Evolutionary conservation across 1,140 invertebrate species (phyloP).

Genomic region (Apis laboriosa): DNA sequence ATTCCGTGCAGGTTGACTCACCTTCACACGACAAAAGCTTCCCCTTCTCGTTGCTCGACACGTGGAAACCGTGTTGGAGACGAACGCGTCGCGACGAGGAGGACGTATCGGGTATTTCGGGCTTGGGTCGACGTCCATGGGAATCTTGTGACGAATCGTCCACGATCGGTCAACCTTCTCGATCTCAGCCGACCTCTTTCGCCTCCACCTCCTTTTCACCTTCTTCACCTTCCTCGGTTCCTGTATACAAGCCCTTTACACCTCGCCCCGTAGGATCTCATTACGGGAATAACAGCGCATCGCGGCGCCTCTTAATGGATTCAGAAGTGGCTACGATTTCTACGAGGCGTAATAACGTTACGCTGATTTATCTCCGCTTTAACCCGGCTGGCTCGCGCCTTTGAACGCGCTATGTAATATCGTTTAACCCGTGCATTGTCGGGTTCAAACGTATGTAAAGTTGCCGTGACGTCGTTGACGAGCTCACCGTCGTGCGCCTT

Average conservation of each 20-base stretch:
- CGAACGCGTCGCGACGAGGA: neutral
- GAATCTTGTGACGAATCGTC: conserved; percentile 61
- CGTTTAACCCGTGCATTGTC: conserved; percentile 72
- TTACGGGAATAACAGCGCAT: conserved; percentile 52
- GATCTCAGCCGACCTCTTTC: conserved; percentile 29
- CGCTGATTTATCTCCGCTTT: conserved; percentile 72
- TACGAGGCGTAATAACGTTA: conserved; percentile 69
- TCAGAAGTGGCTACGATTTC: conserved; percentile 71
- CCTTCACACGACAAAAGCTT: conserved; percentile 62
- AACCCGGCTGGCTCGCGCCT: conserved; percentile 53
- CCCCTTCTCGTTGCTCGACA: conserved; percentile 12
- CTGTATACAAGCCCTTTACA: conserved; percentile 30
- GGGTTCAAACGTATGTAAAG: conserved; percentile 73
- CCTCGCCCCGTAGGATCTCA: conserved; percentile 54
- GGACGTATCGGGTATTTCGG: conserved; percentile 24
- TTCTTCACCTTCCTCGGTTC: neutral
- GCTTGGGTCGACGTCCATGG: conserved; percentile 14
- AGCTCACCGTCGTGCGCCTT: conserved; percentile 50
- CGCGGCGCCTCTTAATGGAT: conserved; percentile 63
- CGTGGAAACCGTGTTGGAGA: conserved; percentile 16
- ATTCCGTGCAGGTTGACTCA: conserved; percentile 73
- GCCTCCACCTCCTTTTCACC: neutral
- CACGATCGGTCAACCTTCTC: conserved; percentile 58
- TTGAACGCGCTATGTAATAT: conserved; percentile 66
- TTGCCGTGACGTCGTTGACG: conserved; percentile 70